phyloP scores from a whole-genome alignment of 1,140 invertebrate species.

The Aphis gossypii region DNA sequence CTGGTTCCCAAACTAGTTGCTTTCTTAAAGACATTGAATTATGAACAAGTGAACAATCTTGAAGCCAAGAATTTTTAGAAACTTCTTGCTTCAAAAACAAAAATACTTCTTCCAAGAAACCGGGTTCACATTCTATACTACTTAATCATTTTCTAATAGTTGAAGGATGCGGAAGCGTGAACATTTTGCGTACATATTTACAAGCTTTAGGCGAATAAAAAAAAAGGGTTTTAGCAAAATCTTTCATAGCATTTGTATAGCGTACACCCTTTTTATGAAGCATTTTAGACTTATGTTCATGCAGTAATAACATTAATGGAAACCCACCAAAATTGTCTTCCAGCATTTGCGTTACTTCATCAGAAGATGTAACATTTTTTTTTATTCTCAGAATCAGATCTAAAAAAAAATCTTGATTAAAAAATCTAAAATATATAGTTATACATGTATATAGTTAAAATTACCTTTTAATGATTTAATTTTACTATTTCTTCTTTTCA shows the following conservation, averaged over 20 bases:
- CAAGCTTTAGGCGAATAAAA: not conserved
- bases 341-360: not conserved
- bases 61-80: not conserved
- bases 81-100: not conserved
- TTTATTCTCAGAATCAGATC: not conserved
- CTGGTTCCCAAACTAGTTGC: not conserved
- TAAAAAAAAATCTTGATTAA: not conserved
- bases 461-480: slow-evolving; percentile 20
- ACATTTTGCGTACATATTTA: not conserved
- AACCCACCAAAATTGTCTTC: not conserved
- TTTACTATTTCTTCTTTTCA: not conserved
- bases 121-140: not conserved
- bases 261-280: not conserved
- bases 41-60: not conserved
- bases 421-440: not conserved
- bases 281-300: not conserved
- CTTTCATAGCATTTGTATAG: not conserved
- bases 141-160: not conserved
- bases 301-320: not conserved
- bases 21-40: not conserved
- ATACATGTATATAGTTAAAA: slow-evolving; percentile 4
- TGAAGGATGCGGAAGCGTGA: not conserved
- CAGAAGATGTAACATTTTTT: slow-evolving; percentile 1
- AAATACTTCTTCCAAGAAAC: not conserved
- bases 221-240: not conserved